Base-by-base conservation (phyloP, 2,888 invertebrate genomes). In the Dasypolia templi region DNA sequence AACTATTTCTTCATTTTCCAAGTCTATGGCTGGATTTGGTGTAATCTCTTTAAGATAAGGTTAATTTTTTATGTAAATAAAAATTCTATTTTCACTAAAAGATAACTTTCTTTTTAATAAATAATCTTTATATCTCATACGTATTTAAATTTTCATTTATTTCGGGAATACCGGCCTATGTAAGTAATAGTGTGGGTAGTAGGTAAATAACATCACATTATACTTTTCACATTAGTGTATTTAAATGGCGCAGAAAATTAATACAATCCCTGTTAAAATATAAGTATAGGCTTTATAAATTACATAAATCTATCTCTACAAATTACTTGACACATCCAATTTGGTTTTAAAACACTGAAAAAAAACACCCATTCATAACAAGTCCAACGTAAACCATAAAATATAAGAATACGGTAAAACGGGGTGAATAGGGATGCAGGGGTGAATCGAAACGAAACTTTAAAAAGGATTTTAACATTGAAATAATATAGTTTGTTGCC, bases 291-390 rank as follows among this genome's bases (percentile, higher is more conserved):
- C 76, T 79, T 78, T 67, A 84, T 72, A 82, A 66, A 80, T 69
- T 63, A 76, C 62, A 74, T 72, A 72, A 74, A 69, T 58, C 72
- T 84, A 76, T 58, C 22, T 65, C 72, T 83, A 83, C 39, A 75
- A 82, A 82, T 74, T 85, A 80, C 81, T 86, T 84, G 85, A 91
- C 89, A 89, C 87, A 89, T 88, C 87, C 70, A 89, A 89, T 91
- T 90, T 90, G 86, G 90, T 88, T 89, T n/a, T 85, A 67, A 79
- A 87, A 86, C 83, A 83, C 68, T 75, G 61, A 72, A 87, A 84
- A 87, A 53, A 77, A 71, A 77, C 75, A 72, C 74, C 72, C 81
- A 85, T 78, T 82, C 79, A 79, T 85, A 89, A 89, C 79, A 89
- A 88, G 76, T 77, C 80, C 82, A 91, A 90, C 88, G 86, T 83